phyloP scores from a whole-genome alignment of 2,113 vertebrate species.

The Neogale vison region DNA sequence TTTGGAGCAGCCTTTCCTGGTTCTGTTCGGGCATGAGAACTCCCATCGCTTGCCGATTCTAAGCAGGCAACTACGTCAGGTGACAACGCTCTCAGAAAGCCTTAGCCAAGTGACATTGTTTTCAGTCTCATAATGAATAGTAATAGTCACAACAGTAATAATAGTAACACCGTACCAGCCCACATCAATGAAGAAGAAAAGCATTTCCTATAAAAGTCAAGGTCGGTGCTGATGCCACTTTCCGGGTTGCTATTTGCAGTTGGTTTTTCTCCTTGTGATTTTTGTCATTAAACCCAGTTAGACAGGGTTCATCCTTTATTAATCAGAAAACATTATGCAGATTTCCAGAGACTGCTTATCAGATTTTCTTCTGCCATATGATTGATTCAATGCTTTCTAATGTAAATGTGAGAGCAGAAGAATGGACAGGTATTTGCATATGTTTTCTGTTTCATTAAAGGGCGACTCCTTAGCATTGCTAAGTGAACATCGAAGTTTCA shows the following conservation, averaged over 20 bases:
- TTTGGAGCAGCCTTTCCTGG: conserved; percentile 77
- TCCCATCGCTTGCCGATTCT: conserved; percentile 67
- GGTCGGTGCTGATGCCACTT: conserved; percentile 19
- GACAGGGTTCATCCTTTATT: conserved; percentile 52
- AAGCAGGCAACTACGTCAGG: conserved; percentile 80
- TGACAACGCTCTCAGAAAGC: conserved; percentile 63
- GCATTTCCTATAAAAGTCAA: conserved; percentile 4
- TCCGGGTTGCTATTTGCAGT: neutral
- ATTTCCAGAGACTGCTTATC: conserved; percentile 56
- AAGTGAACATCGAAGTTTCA: neutral
- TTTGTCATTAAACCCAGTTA: conserved; percentile 20
- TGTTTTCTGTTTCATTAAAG: conserved; percentile 63
- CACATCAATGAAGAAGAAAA: neutral
- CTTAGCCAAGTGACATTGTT: conserved; percentile 38
- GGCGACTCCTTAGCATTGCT: conserved; percentile 14
- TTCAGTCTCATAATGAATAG: neutral
- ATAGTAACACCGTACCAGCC: neutral
- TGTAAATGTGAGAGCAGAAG: conserved; percentile 58
- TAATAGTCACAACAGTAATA: neutral
- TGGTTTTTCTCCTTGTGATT: conserved; percentile 4
- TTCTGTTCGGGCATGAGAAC: conserved; percentile 77
- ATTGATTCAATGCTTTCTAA: conserved; percentile 67
- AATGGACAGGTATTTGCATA: conserved; percentile 50
- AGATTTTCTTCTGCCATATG: conserved; percentile 40
- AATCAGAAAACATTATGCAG: conserved; percentile 69